phyloP scores from a whole-genome alignment of 2,113 vertebrate genomes.

The Sinocyclocheilus anshuiensis region DNA sequence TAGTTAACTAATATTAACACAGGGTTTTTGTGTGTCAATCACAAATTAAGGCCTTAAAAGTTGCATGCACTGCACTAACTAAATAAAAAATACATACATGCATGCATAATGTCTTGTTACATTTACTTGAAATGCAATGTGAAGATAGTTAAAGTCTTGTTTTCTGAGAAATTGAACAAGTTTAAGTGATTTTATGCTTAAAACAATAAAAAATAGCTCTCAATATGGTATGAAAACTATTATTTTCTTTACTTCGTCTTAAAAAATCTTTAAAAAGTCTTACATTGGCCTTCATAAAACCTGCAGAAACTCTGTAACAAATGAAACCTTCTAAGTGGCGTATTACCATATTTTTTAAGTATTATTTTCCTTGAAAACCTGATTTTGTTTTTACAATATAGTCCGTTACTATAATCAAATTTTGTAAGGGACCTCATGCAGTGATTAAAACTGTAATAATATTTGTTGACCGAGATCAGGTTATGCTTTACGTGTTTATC shows the following conservation, averaged over 20 bases:
- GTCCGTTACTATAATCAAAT: too few relatives aligned
- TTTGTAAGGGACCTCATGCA: background rate
- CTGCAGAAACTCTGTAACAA: too few relatives aligned
- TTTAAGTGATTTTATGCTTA: background rate
- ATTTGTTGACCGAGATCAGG: background rate
- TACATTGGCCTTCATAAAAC: background rate
- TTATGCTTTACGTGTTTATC: background rate
- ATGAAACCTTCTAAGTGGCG: background rate
- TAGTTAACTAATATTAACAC: too few relatives aligned
- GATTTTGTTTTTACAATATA: too few relatives aligned
- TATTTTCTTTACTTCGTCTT: background rate
- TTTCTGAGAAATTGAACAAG: background rate
- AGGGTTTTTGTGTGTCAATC: background rate
- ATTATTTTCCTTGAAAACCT: background rate
- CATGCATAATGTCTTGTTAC: background rate
- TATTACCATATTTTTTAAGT: background rate
- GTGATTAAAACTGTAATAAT: background rate
- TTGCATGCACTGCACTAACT: background rate
- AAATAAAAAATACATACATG: too few relatives aligned
- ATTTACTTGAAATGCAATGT: background rate
- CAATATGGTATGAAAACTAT: background rate
- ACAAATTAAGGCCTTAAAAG: background rate
- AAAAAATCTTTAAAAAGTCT: background rate
- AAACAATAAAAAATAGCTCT: background rate
- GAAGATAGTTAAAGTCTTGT: too few relatives aligned